Conservation (phyloP, 1,140 invertebrate species). For the Sesamia nonagrioides region DNA sequence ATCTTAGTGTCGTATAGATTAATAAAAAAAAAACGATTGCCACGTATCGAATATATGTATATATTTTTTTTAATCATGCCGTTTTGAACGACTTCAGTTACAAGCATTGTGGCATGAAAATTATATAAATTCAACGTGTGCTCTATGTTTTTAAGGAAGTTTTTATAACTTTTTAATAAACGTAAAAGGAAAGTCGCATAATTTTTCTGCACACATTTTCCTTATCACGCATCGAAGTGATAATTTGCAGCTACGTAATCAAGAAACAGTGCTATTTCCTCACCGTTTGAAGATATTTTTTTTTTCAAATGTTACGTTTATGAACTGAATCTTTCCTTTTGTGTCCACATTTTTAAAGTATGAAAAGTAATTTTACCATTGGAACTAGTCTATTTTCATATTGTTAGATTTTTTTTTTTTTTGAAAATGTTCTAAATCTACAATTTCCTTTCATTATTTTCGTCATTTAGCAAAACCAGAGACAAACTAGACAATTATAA, state of each 20-base stretch:
- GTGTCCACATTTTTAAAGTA: too few species aligned
- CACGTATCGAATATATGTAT: too few species aligned
- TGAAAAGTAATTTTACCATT: too few species aligned
- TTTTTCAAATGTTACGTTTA: background rate
- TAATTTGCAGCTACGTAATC: slow-evolving; percentile 28
- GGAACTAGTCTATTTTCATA: too few species aligned
- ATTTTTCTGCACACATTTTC: background rate
- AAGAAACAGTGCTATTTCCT: background rate
- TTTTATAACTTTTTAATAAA: background rate
- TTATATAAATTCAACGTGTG: too few species aligned
- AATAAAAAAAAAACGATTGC: too few species aligned
- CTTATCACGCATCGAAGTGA: slow-evolving; percentile 32
- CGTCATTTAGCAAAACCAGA: background rate
- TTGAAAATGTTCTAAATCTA: background rate
- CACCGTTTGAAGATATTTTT: background rate
- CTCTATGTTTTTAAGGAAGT: too few species aligned
- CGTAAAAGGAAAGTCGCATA: background rate
- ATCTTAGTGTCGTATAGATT: too few species aligned
- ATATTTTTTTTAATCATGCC: too few species aligned
- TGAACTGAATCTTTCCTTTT: background rate
- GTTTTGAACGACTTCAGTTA: too few species aligned
- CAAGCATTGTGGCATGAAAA: too few species aligned
- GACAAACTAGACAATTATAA: background rate
- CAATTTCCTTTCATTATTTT: background rate
- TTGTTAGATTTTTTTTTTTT: background rate